Evolutionary conservation across 2,113 vertebrate species (phyloP).

Genomic region (Hemiscyllium ocellatum): DNA sequence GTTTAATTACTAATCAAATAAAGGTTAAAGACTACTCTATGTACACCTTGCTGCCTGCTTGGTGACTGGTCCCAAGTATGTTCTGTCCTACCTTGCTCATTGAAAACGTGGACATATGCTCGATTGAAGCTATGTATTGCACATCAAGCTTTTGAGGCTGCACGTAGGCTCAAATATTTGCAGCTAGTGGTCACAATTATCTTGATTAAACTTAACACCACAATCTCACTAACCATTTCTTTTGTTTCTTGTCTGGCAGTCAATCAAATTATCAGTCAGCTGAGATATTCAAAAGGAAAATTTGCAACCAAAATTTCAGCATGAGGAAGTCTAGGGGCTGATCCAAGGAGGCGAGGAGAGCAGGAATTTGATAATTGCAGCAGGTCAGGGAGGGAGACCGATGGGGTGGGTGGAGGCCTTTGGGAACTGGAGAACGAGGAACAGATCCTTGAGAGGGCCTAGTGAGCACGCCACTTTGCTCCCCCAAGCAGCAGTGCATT

Average conservation of each 20-base stretch:
- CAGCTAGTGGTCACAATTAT: too few relatives aligned
- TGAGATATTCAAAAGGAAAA: neutral
- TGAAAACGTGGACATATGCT: neutral
- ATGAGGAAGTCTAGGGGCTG: neutral
- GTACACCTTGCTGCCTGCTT: neutral
- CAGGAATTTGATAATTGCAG: neutral
- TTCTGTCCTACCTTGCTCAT: neutral
- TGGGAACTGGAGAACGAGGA: neutral
- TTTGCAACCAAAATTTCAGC: too few relatives aligned
- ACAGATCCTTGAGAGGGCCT: neutral
- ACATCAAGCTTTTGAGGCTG: neutral
- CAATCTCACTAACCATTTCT: neutral
- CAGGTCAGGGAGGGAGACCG: neutral
- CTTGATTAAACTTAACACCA: too few relatives aligned
- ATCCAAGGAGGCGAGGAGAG: neutral
- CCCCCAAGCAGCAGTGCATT: too few relatives aligned
- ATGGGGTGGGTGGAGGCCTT: too few relatives aligned
- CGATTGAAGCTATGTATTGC: neutral
- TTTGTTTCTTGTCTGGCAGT: neutral
- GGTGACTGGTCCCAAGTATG: neutral
- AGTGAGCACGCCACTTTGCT: too few relatives aligned
- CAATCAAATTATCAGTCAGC: neutral
- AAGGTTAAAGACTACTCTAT: neutral
- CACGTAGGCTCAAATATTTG: too few relatives aligned
- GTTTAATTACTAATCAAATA: too few relatives aligned